phyloP scores from a whole-genome alignment of 1,140 invertebrate genomes.

The Tribolium madens region DNA sequence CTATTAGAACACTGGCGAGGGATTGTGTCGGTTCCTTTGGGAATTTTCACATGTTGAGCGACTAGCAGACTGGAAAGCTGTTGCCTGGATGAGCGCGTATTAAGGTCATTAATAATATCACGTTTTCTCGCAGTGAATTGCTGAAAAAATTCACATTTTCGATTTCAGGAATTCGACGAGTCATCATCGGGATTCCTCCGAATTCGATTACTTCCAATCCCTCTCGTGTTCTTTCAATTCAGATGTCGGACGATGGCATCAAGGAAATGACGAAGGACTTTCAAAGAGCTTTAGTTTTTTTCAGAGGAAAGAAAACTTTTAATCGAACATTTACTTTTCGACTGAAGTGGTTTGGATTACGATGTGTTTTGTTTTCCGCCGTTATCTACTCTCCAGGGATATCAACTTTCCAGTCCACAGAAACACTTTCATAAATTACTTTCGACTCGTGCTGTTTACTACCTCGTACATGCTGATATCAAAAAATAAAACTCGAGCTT shows the following conservation, averaged over 20 bases:
- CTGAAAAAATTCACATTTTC: neutral
- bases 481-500: no score
- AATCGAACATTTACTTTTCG: conserved; percentile 59
- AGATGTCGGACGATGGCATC: conserved; percentile 32
- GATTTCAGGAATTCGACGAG: neutral
- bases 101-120: conserved; percentile 57
- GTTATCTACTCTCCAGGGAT: conserved; percentile 58
- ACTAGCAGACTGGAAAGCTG: conserved; percentile 58
- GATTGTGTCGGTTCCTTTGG: conserved; percentile 53
- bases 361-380: conserved; percentile 58
- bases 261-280: conserved; percentile 31
- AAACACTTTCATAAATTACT: conserved; percentile 62
- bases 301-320: conserved; percentile 54
- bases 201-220: conserved; percentile 18
- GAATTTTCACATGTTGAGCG: conserved; percentile 61
- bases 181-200: conserved; percentile 3
- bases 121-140: conserved; percentile 45
- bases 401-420: conserved; percentile 58
- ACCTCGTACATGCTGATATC: no score
- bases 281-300: conserved; percentile 26
- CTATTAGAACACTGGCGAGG: conserved; percentile 35
- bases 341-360: conserved; percentile 54
- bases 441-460: conserved; percentile 31
- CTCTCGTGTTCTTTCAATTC: conserved; percentile 33
- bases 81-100: conserved; percentile 58